Conservation (phyloP, 2,888 invertebrate species). For the Saturnia pavonia region DNA sequence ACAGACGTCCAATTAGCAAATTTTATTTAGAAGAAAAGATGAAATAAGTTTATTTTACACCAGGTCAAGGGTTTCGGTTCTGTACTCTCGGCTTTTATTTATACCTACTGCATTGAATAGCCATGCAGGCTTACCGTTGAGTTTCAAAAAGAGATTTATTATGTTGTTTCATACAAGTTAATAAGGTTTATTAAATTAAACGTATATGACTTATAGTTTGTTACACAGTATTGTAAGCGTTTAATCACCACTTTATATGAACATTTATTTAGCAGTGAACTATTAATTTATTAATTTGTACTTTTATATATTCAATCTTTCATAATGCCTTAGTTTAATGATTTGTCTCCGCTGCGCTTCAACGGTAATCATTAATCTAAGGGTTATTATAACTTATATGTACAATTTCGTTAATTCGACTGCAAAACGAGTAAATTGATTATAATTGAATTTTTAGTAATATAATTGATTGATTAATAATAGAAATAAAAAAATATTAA, state of each 20-base stretch:
- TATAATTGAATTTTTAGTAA: too few species aligned
- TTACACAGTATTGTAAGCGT: not conserved
- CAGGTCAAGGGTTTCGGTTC: constrained; percentile 36
- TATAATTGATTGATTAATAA: too few species aligned
- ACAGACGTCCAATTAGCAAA: not conserved
- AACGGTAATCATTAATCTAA: too few species aligned
- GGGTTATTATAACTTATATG: too few species aligned
- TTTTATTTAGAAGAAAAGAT: constrained; percentile 33
- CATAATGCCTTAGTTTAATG: too few species aligned
- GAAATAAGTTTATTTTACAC: constrained; percentile 47
- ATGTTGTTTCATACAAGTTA: not conserved
- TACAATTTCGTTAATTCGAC: too few species aligned
- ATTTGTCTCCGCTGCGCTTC: too few species aligned
- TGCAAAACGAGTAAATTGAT: too few species aligned
- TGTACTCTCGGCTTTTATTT: constrained; percentile 9
- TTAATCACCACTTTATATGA: not conserved
- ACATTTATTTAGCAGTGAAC: not conserved
- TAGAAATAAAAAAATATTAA: too few species aligned
- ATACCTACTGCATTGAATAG: not conserved
- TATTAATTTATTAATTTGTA: too few species aligned
- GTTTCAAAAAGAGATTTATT: not conserved
- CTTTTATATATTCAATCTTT: too few species aligned
- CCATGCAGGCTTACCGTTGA: not conserved
- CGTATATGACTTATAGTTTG: not conserved
- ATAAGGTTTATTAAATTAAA: constrained; percentile 1